Evolutionary conservation across 2,888 invertebrate genomes (phyloP).

Genomic region (Leucoma salicis): DNA sequence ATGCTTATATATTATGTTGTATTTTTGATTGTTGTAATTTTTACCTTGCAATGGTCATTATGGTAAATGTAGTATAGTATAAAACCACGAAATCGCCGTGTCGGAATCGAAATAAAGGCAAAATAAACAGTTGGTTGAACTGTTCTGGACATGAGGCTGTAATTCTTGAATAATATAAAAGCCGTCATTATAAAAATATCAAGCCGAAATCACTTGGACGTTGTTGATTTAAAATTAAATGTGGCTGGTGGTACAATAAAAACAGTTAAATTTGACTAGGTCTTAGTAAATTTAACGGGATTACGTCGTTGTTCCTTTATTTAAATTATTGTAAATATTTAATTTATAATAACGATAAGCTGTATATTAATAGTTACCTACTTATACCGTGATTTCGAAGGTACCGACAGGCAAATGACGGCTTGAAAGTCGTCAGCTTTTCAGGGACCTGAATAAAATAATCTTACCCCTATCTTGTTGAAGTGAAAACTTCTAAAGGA

Average conservation of each 20-base stretch:
- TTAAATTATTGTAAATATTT: too few relatives aligned
- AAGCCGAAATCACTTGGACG: slow-evolving; percentile 8
- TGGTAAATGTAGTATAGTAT: slow-evolving; percentile 75
- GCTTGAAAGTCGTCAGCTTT: too few relatives aligned
- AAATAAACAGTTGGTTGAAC: slow-evolving; percentile 75
- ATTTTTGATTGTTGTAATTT: slow-evolving; percentile 42
- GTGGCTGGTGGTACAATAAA: neutral
- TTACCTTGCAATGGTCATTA: slow-evolving; percentile 77
- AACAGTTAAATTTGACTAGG: neutral
- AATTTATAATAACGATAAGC: too few relatives aligned
- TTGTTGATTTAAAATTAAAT: slow-evolving; percentile 8
- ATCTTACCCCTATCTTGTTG: too few relatives aligned
- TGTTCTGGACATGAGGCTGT: slow-evolving; percentile 56
- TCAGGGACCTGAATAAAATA: too few relatives aligned
- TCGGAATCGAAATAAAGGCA: slow-evolving; percentile 78
- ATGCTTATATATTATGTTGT: slow-evolving; percentile 40
- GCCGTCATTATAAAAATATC: slow-evolving; percentile 64
- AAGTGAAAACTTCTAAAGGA: too few relatives aligned
- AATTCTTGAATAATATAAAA: slow-evolving; percentile 43
- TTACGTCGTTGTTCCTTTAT: too few relatives aligned
- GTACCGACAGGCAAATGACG: too few relatives aligned
- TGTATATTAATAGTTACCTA: too few relatives aligned
- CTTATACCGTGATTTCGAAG: too few relatives aligned
- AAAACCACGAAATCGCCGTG: slow-evolving; percentile 80
- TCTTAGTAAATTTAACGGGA: too few relatives aligned